Conservation (phyloP, 2,888 invertebrate genomes). For the Adineta ricciae region DNA sequence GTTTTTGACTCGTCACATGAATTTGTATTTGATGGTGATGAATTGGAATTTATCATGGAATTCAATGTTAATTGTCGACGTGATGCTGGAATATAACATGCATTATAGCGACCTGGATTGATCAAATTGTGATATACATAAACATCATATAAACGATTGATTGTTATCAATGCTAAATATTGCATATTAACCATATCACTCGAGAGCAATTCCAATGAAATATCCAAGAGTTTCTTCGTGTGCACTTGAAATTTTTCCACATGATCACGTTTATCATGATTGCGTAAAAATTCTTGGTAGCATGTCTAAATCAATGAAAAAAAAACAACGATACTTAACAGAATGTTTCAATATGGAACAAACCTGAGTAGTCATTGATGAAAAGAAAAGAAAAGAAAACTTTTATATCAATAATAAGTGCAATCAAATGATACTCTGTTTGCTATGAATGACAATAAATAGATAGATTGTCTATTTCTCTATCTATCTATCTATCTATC, state of each 20-base stretch:
- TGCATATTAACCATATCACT: slow-evolving; percentile 23
- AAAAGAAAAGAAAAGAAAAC: background rate
- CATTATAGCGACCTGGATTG: slow-evolving; percentile 31
- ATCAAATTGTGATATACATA: slow-evolving; percentile 33
- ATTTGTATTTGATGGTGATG: background rate
- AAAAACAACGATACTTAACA: too few species aligned
- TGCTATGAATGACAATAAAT: background rate
- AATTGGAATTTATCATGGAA: slow-evolving; percentile 25
- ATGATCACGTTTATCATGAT: slow-evolving; percentile 21
- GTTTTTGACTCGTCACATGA: background rate
- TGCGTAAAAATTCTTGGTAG: slow-evolving; percentile 21
- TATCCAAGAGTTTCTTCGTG: slow-evolving; percentile 26
- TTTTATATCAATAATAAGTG: background rate
- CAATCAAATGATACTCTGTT: background rate
- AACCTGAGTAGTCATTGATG: background rate
- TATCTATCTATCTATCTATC: background rate
- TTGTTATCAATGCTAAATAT: slow-evolving; percentile 29
- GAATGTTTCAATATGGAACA: background rate
- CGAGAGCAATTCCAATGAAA: slow-evolving; percentile 27
- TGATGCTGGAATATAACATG: slow-evolving; percentile 28
- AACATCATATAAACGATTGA: slow-evolving; percentile 31
- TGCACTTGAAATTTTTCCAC: slow-evolving; percentile 32
- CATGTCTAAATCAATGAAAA: background rate
- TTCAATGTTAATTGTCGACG: slow-evolving; percentile 4
- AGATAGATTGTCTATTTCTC: background rate